Evolutionary conservation across 2,888 invertebrate genomes (phyloP), one percentile per base, ranked within the genome.

Genomic region (Euzetes globulus): DNA sequence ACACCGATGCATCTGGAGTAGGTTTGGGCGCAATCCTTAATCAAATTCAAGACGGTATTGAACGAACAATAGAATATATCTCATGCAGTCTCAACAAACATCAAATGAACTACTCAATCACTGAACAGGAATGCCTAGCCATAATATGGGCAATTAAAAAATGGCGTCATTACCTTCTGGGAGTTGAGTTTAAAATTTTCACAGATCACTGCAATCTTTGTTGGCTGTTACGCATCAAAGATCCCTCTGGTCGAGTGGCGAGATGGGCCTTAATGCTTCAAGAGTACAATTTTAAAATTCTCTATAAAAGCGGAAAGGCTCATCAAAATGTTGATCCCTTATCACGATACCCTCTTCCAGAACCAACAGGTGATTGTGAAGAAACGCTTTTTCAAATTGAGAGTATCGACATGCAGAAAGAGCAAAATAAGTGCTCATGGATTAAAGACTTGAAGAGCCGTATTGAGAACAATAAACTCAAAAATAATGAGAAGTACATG

Each of bases 131-230:
- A 78, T 81, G 80, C 0, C 29, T 82, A 13, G 80, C 79, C 0
- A 79, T 82, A 0, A 78, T 83, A 9, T 83, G 79, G 79, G 81
- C 82, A 4, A 77, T 83, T 0, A 73, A 80, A n/a, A 83, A 83
- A 75, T 84, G 83, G 75, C 75, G 82, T 27, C 81, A 81, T 0
- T 85, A 83, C 75, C 77, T 85, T 0, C 82, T 83, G 72, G 81
- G 82, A 0, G 55, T 79, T 7, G 71, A 78, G 0, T 82, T 84
- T 25, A 77, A 77, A 0, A 78, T 85, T 0, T 77, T 81, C 5
- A 84, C 83, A 0, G 85, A 85, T 75, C 85, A 85, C 74, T 81
- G 83, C 74, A 82, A 84, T 0, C 78, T 86, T 50, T 82, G 83
- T 80, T 86, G 84, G 83, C 76, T 85, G 11, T 1, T 29, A 7